Evolutionary conservation across 1,140 invertebrate genomes (phyloP), one percentile per base, ranked within the genome.

Genomic region (Hypsibius dujardini): DNA sequence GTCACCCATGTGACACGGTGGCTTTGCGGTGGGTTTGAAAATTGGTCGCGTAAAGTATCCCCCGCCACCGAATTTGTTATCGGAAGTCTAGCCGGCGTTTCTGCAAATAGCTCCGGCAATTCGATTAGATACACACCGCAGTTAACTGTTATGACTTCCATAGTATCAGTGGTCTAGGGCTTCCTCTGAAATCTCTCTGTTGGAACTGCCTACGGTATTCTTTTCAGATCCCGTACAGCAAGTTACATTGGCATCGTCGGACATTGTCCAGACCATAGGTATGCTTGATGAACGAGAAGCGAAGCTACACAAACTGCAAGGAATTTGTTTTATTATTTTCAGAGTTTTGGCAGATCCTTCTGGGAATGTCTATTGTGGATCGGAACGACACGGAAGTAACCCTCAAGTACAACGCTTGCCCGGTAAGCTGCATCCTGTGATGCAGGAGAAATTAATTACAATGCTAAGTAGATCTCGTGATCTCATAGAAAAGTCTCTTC

Each of bases 281-380:
- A 77, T 73, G 75, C n/a, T 76, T 40, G 70, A 14, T 56, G 2
- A 50, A 46, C 42, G 50, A 56, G n/a, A 56, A 7, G 7, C 7
- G 7, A 56, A 7, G 7, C 7, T 56, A 7, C 7, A 56, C n/a
- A n/a, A n/a, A n/a, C n/a, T 56, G 7, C n/a, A n/a, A 7, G 42
- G 7, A 42, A 14, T 14, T 67, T 42, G 3, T 42, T 12, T 67
- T 12, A 42, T 67, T 42, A 42, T 72, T 73, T 74, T 59, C 74
- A 79, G 83, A 85, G 47, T 95, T 90, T 80, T 95, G 91, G 91
- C 85, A 86, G 75, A 84, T 85, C 15, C 80, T 91, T 14, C 81
- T 92, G 46, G 84, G 85, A 42, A 84, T 94, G 79, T 86, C 86
- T 73, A 78, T 90, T 60, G 86, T 85, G 73, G 81, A 84, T 47